A percentile compares a stretch with the other conserved stretches of the same genome.
These are phyloP conservation scores for Sander vitreus DNA, from an alignment of 2,113 vertebrate genomes.

Conservation along the genomic window DNA sequence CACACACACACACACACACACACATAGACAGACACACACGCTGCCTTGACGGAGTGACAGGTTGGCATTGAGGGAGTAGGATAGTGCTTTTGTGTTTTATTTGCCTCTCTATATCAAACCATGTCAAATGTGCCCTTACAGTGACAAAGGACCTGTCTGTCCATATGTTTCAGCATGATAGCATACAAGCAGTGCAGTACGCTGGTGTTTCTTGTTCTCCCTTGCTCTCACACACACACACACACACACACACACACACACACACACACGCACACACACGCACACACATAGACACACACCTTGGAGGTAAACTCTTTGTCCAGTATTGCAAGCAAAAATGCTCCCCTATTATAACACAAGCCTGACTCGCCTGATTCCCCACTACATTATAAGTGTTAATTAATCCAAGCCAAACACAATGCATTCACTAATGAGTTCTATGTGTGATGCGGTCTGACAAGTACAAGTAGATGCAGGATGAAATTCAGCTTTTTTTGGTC, in stretches of 20 bases:
- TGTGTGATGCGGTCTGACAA: slow-evolving; percentile 47
- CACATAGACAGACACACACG: slow-evolving; percentile 9
- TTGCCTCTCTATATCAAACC: slow-evolving; percentile 66
- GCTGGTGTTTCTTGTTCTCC: slow-evolving; percentile 33
- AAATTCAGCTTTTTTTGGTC: slow-evolving; percentile 61
- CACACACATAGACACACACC: slow-evolving; percentile 47
- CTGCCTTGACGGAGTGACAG: slow-evolving; percentile 62
- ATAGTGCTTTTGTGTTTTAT: slow-evolving; percentile 70
- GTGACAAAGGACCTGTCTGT: slow-evolving; percentile 75
- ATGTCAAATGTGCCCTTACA: slow-evolving; percentile 72
- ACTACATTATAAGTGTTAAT: slow-evolving; percentile 81
- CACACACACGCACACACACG: slow-evolving; percentile 21
- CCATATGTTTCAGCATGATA: slow-evolving; percentile 79
- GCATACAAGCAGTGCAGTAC: slow-evolving; percentile 57
- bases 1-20: background rate
- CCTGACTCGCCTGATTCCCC: slow-evolving; percentile 71
- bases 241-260: background rate
- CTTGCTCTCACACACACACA: slow-evolving; percentile 11
- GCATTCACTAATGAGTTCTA: slow-evolving; percentile 60
- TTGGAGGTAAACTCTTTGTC: slow-evolving; percentile 74
- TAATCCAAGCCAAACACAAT: slow-evolving; percentile 77
- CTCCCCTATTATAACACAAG: slow-evolving; percentile 64
- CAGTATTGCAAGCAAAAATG: slow-evolving; percentile 49
- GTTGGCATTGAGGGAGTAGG: slow-evolving; percentile 60
- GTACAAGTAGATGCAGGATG: slow-evolving; percentile 57